These are phyloP conservation scores for Gorsachius goisagi DNA, from an alignment of 2,113 vertebrate genomes.

Conservation along the genomic window DNA sequence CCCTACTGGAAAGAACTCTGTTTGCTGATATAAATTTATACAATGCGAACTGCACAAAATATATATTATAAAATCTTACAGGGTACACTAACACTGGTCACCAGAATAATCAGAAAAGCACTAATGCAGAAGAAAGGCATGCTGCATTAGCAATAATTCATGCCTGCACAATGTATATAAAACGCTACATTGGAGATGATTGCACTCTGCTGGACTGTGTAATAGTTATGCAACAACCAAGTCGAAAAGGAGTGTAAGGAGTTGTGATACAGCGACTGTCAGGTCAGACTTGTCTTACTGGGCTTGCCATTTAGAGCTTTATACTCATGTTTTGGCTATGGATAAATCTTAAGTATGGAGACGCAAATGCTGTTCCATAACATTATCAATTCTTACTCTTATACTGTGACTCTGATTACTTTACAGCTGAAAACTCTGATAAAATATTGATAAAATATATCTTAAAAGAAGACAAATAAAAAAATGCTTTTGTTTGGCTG, in stretches of 20 bases:
- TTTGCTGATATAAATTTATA: background rate
- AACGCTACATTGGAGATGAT: background rate
- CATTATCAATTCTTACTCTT: background rate
- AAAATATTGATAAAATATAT: background rate
- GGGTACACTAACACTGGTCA: background rate
- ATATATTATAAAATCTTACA: background rate
- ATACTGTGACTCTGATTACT: background rate
- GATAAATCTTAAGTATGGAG: background rate
- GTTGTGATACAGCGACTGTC: background rate
- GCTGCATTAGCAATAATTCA: background rate
- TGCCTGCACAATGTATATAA: background rate
- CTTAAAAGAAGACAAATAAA: background rate
- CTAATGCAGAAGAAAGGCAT: background rate
- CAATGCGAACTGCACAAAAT: background rate
- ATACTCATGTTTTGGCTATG: background rate
- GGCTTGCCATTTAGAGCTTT: background rate
- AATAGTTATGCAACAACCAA: background rate
- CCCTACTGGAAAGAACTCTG: background rate
- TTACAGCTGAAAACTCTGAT: background rate
- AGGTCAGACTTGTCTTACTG: background rate
- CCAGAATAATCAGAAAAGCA: background rate
- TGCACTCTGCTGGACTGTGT: background rate
- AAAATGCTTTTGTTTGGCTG: background rate
- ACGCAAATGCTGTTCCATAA: background rate
- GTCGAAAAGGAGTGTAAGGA: background rate